Conservation (phyloP, 1,140 invertebrate genomes). For the Melitaea cinxia region DNA sequence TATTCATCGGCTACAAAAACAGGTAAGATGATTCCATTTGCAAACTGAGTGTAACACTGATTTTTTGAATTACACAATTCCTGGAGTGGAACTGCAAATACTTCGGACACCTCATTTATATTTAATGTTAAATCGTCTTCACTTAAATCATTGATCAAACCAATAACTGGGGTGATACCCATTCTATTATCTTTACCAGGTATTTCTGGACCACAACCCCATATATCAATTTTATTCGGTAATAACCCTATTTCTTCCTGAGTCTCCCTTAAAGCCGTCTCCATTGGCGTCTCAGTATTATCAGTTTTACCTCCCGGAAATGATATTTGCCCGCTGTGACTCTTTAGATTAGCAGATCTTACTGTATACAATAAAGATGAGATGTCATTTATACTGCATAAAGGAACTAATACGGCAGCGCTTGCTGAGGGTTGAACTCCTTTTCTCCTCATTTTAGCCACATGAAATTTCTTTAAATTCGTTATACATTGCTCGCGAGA, state of each 20-base stretch:
- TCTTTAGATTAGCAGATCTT: slow-evolving; percentile 86
- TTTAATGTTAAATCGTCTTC: slow-evolving; percentile 84
- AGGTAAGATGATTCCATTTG: slow-evolving; percentile 63
- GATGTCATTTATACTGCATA: slow-evolving; percentile 87
- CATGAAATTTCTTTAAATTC: slow-evolving; percentile 55
- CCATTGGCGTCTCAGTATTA: slow-evolving; percentile 83
- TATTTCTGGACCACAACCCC: slow-evolving; percentile 82
- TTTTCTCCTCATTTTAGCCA: slow-evolving; percentile 35
- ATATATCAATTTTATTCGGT: slow-evolving; percentile 86
- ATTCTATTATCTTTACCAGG: slow-evolving; percentile 82
- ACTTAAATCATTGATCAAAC: slow-evolving; percentile 82
- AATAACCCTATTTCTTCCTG: slow-evolving; percentile 92
- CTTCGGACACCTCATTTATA: slow-evolving; percentile 88
- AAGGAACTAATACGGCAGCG: slow-evolving; percentile 85
- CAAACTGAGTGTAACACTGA: slow-evolving; percentile 66
- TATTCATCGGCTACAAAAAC: slow-evolving; percentile 65
- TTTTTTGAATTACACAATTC: slow-evolving; percentile 85
- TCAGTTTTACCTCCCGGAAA: slow-evolving; percentile 94
- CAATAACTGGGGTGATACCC: slow-evolving; percentile 89
- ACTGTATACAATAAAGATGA: slow-evolving; percentile 92
- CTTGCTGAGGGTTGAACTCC: slow-evolving; percentile 36
- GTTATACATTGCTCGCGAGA: slow-evolving; percentile 60
- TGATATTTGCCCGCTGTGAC: slow-evolving; percentile 90
- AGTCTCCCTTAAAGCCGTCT: slow-evolving; percentile 92
- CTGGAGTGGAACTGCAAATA: slow-evolving; percentile 87